Evolutionary conservation across 2,797 vertebrate genomes (phyloP), one percentile per base, ranked within the genome.

Genomic region (Nyctibius grandis): DNA sequence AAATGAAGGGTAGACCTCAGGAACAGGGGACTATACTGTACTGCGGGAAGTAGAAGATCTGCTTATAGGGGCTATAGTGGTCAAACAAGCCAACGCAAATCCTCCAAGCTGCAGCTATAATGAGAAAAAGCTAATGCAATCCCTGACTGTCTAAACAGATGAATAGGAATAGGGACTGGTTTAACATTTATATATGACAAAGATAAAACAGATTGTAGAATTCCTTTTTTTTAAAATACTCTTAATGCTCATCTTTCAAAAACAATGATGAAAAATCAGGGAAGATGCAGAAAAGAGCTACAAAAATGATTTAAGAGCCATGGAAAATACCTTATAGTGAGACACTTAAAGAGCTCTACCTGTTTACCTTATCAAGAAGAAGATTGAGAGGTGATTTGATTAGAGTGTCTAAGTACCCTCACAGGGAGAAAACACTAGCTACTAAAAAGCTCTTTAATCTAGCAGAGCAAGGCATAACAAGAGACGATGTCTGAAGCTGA

Each of bases 381-480:
- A 95, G 93, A 95, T 61, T 90, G 91, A 94, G 76, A 65, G 69
- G 69, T 86, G 93, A 89, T 94, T 95, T 95, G 93, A 97, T 95
- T 93, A 93, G 56, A 84, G 54, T 59, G 63, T 85, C 84, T 96
- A 94, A 91, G 89, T 93, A 89, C 89, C 47, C 96, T 91, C 81
- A 96, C 75, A 89, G 70, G 63, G 74, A 92, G 84, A 96, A 94
- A 94, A 79, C 81, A 89, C 89, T 92, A 96, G 92, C 89, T 92
- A 88, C 95, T 96, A 85, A 92, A 96, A 95, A 93, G 89, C 89
- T 95, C 92, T 95, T 95, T 93, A 95, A 93, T 91, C 91, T 94
- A 93, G 85, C 59, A 83, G 81, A 93, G 75, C 75, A 91, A 82
- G 51, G 75, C 82, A 92, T 95, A 94, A 91, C 84, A 87, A 91